Conservation (phyloP, 2,797 vertebrate species). For the Lutjanus campechanus region DNA sequence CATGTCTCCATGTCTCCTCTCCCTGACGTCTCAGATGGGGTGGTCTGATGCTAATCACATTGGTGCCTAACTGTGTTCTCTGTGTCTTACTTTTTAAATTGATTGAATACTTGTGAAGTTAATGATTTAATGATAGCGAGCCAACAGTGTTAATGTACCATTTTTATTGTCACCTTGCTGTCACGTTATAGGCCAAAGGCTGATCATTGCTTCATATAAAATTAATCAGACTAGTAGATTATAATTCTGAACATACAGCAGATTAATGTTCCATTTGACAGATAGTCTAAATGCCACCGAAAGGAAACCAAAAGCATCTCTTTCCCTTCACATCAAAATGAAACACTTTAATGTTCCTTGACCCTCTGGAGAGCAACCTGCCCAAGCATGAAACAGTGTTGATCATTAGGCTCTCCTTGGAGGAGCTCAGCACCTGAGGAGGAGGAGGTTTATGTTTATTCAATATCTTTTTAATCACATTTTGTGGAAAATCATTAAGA, state of each 20-base stretch:
- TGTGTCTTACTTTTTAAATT: too few species aligned
- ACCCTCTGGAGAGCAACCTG: conserved; percentile 4
- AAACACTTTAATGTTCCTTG: conserved; percentile 13
- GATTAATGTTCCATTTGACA: conserved; percentile 33
- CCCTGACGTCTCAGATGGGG: neutral
- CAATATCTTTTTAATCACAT: conserved; percentile 70
- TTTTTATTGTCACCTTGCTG: neutral
- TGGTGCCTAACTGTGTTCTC: neutral
- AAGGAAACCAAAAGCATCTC: conserved; percentile 1
- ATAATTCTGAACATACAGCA: neutral
- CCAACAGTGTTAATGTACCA: too few species aligned
- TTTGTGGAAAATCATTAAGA: conserved; percentile 61
- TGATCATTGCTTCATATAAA: neutral
- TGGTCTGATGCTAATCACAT: neutral
- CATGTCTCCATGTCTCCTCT: neutral
- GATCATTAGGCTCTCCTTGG: conserved; percentile 48
- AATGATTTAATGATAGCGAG: neutral
- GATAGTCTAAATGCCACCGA: neutral
- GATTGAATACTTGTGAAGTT: neutral
- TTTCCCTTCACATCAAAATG: conserved; percentile 1
- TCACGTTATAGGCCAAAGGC: neutral
- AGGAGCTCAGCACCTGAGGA: conserved; percentile 33
- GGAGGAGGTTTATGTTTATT: conserved; percentile 60
- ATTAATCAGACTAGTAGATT: conserved; percentile 1
- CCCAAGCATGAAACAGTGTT: conserved; percentile 38